These are phyloP conservation scores for Tamias sibiricus DNA, from an alignment of 2,113 vertebrate genomes.

Conservation along the genomic window DNA sequence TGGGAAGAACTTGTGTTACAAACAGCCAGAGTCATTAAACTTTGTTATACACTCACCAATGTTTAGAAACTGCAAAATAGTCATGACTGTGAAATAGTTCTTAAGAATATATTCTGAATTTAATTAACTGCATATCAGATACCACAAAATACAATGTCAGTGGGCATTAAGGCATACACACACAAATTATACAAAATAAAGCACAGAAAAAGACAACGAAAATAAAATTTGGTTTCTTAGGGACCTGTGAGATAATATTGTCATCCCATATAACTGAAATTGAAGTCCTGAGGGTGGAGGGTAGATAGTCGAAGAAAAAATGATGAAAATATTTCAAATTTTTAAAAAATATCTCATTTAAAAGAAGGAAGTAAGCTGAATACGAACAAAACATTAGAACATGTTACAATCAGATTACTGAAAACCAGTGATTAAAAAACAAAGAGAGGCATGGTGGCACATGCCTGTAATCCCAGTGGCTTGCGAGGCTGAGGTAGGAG, in stretches of 20 bases:
- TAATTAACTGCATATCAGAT: neutral
- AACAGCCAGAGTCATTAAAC: neutral
- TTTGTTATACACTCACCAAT: no score
- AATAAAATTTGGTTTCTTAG: neutral
- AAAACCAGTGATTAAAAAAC: neutral
- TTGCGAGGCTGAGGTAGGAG: no score
- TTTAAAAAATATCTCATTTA: neutral
- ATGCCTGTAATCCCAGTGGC: no score
- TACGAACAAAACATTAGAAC: neutral
- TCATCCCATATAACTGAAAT: neutral
- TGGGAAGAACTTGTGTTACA: neutral
- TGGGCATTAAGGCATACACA: neutral
- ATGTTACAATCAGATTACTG: constrained; percentile 7
- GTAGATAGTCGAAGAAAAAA: neutral
- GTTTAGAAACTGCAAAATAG: neutral
- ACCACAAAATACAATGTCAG: neutral
- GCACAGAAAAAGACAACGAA: neutral
- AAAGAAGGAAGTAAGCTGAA: neutral
- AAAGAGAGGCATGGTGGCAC: neutral
- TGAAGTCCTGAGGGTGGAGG: neutral
- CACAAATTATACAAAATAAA: neutral
- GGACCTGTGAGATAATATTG: neutral
- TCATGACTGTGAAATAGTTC: neutral
- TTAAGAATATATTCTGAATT: neutral
- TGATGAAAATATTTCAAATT: neutral